These are phyloP conservation scores for Acinonyx jubatus DNA, from an alignment of 2,113 vertebrate genomes.

Conservation along the genomic window DNA sequence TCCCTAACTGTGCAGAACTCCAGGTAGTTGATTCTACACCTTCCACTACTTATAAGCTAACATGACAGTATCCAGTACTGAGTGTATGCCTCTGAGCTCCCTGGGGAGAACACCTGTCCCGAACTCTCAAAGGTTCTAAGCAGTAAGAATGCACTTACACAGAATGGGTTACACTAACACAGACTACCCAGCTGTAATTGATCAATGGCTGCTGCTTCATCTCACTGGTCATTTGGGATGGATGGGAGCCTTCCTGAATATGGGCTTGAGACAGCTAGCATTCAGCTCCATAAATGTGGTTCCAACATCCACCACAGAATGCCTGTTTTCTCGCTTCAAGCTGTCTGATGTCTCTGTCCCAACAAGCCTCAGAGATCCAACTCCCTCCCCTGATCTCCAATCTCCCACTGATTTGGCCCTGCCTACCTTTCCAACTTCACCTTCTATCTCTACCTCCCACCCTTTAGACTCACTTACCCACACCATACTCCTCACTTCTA, in stretches of 20 bases:
- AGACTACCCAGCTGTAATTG: not conserved
- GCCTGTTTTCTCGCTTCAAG: not conserved
- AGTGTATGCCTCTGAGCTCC: not conserved
- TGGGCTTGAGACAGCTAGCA: not conserved
- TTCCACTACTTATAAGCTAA: not conserved
- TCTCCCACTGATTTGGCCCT: no score
- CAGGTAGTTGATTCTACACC: not conserved
- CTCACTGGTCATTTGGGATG: not conserved
- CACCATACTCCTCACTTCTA: not conserved
- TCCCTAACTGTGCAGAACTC: not conserved
- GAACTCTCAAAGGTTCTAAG: not conserved
- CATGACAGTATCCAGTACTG: not conserved
- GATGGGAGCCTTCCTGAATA: not conserved
- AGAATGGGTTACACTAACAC: not conserved
- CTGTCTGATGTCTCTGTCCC: not conserved
- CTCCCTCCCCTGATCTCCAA: not conserved
- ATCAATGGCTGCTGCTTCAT: not conserved
- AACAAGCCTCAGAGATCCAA: not conserved
- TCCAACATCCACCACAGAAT: not conserved
- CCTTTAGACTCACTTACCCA: not conserved
- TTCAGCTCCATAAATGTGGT: no score
- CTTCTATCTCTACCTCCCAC: not conserved
- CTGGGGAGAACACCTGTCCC: not conserved
- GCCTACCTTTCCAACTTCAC: not conserved
- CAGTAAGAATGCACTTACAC: accelerated